Evolutionary conservation across 2,888 invertebrate genomes (phyloP).

Genomic region (Nezara viridula): DNA sequence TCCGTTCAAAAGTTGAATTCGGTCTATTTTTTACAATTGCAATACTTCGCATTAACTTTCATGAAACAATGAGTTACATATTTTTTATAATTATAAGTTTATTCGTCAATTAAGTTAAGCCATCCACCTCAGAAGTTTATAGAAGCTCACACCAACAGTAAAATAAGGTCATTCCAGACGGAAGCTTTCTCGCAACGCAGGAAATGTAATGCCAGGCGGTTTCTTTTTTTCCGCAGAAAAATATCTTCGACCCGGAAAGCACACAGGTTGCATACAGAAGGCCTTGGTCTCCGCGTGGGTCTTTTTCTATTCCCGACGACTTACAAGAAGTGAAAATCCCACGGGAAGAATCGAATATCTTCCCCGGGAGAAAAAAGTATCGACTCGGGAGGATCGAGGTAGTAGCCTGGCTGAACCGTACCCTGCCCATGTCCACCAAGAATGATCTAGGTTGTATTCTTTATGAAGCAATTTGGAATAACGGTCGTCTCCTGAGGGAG

Average conservation of each 20-base stretch:
- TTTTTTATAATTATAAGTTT: neutral
- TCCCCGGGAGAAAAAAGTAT: neutral
- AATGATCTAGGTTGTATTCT: neutral
- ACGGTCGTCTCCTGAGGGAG: neutral
- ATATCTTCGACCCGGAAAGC: conserved; percentile 1
- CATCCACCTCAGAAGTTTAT: neutral
- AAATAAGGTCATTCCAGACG: neutral
- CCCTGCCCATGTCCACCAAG: neutral
- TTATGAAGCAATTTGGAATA: neutral
- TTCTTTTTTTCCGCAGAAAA: conserved; percentile 13
- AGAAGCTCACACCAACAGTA: neutral
- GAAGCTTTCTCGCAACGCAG: neutral
- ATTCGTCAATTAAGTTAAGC: no score
- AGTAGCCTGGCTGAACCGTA: neutral
- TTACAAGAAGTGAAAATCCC: neutral
- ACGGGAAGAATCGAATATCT: conserved; percentile 20
- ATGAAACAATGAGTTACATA: no score
- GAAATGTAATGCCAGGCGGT: neutral
- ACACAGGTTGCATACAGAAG: neutral
- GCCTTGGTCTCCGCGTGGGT: neutral
- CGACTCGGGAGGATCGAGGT: neutral
- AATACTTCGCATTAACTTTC: no score
- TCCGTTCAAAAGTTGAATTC: no score
- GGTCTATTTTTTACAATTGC: no score
- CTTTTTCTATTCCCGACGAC: neutral